These are phyloP conservation scores for Caenorhabditis drosophilae DNA, from an alignment of 2,888 invertebrate species.

Conservation along the genomic window DNA sequence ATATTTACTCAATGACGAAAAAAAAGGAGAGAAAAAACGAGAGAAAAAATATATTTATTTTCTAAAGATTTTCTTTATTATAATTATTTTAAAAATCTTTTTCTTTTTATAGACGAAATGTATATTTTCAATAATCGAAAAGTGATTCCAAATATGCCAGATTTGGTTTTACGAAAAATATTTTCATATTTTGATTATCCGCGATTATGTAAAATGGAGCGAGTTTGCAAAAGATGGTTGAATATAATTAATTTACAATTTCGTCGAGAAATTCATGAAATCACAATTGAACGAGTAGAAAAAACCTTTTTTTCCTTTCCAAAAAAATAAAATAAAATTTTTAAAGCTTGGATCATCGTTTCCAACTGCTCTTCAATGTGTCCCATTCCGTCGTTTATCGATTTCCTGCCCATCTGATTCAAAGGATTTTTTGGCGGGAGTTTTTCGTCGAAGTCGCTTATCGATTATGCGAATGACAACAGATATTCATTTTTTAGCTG, in stretches of 20 bases:
- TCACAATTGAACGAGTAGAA: constrained; percentile 46
- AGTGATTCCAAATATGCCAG: constrained; percentile 51
- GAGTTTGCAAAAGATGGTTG: constrained; percentile 52
- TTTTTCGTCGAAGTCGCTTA: constrained; percentile 42
- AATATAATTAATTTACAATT: constrained; percentile 37
- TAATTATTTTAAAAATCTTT: too few relatives aligned
- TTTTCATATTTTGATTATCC: constrained; percentile 34
- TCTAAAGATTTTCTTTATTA: too few relatives aligned
- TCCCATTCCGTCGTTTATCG: constrained; percentile 45
- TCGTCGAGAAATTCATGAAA: constrained; percentile 44
- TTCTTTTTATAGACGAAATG: too few relatives aligned
- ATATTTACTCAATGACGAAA: too few relatives aligned
- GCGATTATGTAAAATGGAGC: constrained; percentile 36
- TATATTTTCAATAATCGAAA: constrained; percentile 35
- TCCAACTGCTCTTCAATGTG: constrained; percentile 39
- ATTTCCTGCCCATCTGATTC: constrained; percentile 43
- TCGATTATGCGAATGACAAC: constrained; percentile 46
- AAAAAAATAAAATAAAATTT: neutral
- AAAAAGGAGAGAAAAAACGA: too few relatives aligned
- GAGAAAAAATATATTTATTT: too few relatives aligned
- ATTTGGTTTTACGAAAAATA: constrained; percentile 45
- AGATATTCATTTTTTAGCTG: constrained; percentile 45
- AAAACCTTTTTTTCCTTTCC: neutral
- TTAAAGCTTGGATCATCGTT: constrained; percentile 39
- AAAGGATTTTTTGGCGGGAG: constrained; percentile 45